phyloP scores from a whole-genome alignment of 2,797 vertebrate species.

The Pseudochirops corinnae region DNA sequence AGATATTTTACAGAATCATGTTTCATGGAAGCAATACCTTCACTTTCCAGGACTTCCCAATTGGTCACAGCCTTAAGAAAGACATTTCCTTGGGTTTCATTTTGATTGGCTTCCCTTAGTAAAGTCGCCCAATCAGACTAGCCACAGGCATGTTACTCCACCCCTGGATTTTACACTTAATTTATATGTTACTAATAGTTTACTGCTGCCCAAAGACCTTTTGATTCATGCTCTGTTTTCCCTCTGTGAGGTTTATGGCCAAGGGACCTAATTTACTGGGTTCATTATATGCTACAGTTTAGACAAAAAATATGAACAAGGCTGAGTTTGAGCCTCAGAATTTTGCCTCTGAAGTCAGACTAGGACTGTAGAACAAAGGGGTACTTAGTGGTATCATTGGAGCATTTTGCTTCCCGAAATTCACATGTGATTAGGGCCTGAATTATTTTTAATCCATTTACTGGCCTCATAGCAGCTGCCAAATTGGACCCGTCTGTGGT shows the following conservation, averaged over 20 bases:
- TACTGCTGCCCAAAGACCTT: constrained; percentile 85
- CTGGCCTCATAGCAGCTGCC: constrained; percentile 71
- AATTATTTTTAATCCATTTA: constrained; percentile 79
- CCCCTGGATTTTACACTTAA: constrained; percentile 82
- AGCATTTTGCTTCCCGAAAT: constrained; percentile 81
- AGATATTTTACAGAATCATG: constrained; percentile 2
- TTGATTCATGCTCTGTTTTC: constrained; percentile 87
- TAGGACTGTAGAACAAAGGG: constrained; percentile 81
- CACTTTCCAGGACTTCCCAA: constrained; percentile 52
- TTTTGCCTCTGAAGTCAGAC: constrained; percentile 84
- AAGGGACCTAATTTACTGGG: constrained; percentile 87
- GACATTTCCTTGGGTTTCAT: constrained; percentile 1
- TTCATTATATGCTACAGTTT: constrained; percentile 86
- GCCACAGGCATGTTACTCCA: constrained; percentile 66
- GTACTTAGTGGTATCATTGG: constrained; percentile 79
- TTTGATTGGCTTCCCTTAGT: constrained; percentile 57
- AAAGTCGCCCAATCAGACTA: constrained; percentile 61
- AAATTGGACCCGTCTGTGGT: constrained; percentile 70
- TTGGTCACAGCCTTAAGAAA: constrained; percentile 8
- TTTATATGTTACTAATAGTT: constrained; percentile 86
- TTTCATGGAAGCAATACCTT: constrained; percentile 43
- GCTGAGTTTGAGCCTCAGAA: constrained; percentile 82
- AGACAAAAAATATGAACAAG: constrained; percentile 86
- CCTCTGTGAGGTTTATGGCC: constrained; percentile 87
- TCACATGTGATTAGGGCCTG: constrained; percentile 78